phyloP scores from a whole-genome alignment of 2,888 invertebrate genomes.

The Erebia epiphron region DNA sequence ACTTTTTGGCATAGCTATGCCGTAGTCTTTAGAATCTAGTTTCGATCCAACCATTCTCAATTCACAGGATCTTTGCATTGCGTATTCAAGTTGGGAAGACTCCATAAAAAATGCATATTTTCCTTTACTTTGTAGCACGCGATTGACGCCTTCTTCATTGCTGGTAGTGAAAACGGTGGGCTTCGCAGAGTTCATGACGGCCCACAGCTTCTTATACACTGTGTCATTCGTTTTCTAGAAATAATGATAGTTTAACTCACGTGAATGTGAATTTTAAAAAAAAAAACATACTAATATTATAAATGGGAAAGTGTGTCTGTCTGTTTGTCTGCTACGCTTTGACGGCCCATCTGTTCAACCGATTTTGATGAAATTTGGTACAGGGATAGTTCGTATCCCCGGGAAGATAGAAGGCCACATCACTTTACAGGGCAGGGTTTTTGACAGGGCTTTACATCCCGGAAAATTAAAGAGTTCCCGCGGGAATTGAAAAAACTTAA shows the following conservation, averaged over 20 bases:
- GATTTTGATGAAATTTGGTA: too few relatives aligned
- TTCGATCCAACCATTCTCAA: slow-evolving; percentile 90
- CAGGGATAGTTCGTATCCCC: too few relatives aligned
- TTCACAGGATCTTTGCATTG: slow-evolving; percentile 90
- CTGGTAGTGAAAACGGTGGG: slow-evolving; percentile 90
- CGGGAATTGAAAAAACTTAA: too few relatives aligned
- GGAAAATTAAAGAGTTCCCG: too few relatives aligned
- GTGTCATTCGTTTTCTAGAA: slow-evolving; percentile 91
- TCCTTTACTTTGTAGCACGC: slow-evolving; percentile 88
- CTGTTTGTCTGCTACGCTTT: too few relatives aligned
- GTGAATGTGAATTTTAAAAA: not conserved
- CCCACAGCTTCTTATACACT: slow-evolving; percentile 94
- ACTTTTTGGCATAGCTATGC: slow-evolving; percentile 93
- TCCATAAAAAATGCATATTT: slow-evolving; percentile 98
- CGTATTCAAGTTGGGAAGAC: slow-evolving; percentile 96
- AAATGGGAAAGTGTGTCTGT: too few relatives aligned
- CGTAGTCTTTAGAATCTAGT: slow-evolving; percentile 92
- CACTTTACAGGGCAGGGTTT: too few relatives aligned
- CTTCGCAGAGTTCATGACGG: slow-evolving; percentile 91
- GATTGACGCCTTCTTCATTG: slow-evolving; percentile 92
- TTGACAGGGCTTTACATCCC: too few relatives aligned
- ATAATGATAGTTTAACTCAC: not conserved
- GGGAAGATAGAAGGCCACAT: too few relatives aligned
- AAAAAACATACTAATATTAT: too few relatives aligned
- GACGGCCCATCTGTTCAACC: too few relatives aligned